These are phyloP conservation scores for Clepsis dumicolana DNA, from an alignment of 2,888 invertebrate species.

Conservation along the genomic window DNA sequence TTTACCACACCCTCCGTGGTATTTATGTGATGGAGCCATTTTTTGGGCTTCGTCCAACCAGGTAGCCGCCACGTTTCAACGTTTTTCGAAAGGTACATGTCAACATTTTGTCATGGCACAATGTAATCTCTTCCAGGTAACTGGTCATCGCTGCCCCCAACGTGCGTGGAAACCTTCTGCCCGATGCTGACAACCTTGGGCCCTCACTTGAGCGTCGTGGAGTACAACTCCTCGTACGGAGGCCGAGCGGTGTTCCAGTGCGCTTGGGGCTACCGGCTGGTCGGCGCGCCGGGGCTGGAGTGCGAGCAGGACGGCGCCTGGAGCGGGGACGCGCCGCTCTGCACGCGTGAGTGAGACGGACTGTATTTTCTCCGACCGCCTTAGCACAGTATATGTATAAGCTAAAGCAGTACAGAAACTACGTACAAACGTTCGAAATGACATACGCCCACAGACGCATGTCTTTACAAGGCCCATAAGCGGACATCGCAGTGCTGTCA, in stretches of 20 bases:
- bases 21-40: no score
- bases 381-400: no score
- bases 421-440: neutral
- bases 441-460: neutral
- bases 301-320: slow-evolving; percentile 93
- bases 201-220: slow-evolving; percentile 90
- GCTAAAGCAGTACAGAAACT: no score
- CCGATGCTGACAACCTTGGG: slow-evolving; percentile 89
- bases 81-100: no score
- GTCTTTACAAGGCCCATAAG: no score
- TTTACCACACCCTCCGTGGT: no score
- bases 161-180: slow-evolving; percentile 92
- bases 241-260: slow-evolving; percentile 93
- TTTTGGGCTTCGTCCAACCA: no score
- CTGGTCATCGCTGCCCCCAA: slow-evolving; percentile 92
- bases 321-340: slow-evolving; percentile 92
- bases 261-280: slow-evolving; percentile 93
- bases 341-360: slow-evolving; percentile 87
- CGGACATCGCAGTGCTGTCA: no score
- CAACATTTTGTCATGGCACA: neutral
- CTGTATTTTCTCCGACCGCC: neutral
- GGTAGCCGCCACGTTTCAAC: no score
- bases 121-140: no score
- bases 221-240: slow-evolving; percentile 93
- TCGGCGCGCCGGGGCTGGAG: slow-evolving; percentile 91